Base-by-base conservation (phyloP, 2,888 invertebrate genomes). In the Clostera curtula region DNA sequence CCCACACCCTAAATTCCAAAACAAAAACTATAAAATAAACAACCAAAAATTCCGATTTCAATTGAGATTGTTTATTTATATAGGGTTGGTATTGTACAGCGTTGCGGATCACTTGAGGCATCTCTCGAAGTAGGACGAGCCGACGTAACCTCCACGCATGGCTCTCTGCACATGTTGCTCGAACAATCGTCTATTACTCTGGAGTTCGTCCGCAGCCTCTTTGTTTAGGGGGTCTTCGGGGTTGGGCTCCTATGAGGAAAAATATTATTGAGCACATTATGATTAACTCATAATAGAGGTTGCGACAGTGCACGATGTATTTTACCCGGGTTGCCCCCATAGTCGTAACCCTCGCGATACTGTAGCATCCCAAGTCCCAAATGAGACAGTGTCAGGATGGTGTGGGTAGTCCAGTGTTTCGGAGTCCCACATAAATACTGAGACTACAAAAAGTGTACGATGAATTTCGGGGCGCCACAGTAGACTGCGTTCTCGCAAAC, bases 201-300 rank as follows among this genome's bases (percentile, higher is more conserved):
- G 96, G 43, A 98, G 87, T 34, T 98, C 96, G 71, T 98, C 97
- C 2, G 98, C 98, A 7, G 98, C 98, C 80, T 98, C 98, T 83
- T 98, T 98, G 76, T 98, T 98, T 49, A 98, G 75, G 5, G 98
- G 98, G 85, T 98, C 98, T 80, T 98, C 98, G 2, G 98, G 97
- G 82, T 98, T 98, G 24, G 98, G 98, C 84, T 98, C 98, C 96
- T 96, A 58, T 7, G 68, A 27, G 14, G 13, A n/a, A 16, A 26
- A 27, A 5, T 15, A 19, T 5, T 12, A 19, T 11, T 10, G 23
- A 3, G n/a, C 13, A 9, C 1, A 7, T 7, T 21, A 15, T 8
- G 8, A 20, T 11, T 4, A n/a, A n/a, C n/a, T n/a, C n/a, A n/a
- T n/a, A n/a, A n/a, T n/a, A n/a, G n/a, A n/a, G n/a, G n/a, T n/a